Evolutionary conservation across 2,113 vertebrate species (phyloP).

Genomic region (Cacatua alba): DNA sequence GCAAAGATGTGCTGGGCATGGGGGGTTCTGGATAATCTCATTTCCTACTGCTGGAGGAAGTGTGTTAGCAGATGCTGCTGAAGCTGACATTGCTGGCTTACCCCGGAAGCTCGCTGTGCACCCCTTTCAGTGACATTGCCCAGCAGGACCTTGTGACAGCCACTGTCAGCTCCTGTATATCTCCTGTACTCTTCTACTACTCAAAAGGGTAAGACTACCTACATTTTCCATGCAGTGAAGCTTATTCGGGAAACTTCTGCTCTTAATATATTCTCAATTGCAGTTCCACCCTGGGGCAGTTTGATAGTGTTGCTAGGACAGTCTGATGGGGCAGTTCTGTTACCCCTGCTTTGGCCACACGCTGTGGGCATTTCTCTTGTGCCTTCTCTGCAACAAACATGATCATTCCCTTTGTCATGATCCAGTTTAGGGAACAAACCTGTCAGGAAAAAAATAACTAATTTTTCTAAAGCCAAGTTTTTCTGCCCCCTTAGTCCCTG

Average conservation of each 20-base stretch:
- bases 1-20: neutral
- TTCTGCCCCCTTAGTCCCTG: neutral
- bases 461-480: neutral
- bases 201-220: neutral
- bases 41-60: neutral
- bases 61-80: slow-evolving; percentile 38
- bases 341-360: neutral
- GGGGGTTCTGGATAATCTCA: slow-evolving; percentile 17
- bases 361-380: neutral
- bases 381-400: neutral
- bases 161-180: neutral
- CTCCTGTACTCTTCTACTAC: neutral
- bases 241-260: neutral
- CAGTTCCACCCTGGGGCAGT: neutral
- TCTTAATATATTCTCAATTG: neutral
- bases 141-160: neutral
- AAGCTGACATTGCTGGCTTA: neutral
- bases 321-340: neutral
- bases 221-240: neutral
- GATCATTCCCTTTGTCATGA: neutral
- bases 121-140: neutral
- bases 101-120: neutral
- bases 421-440: neutral
- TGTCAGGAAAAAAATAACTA: neutral
- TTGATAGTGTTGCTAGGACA: neutral